Evolutionary conservation across 2,888 invertebrate species (phyloP).

Genomic region (Ernsta delagoae): DNA sequence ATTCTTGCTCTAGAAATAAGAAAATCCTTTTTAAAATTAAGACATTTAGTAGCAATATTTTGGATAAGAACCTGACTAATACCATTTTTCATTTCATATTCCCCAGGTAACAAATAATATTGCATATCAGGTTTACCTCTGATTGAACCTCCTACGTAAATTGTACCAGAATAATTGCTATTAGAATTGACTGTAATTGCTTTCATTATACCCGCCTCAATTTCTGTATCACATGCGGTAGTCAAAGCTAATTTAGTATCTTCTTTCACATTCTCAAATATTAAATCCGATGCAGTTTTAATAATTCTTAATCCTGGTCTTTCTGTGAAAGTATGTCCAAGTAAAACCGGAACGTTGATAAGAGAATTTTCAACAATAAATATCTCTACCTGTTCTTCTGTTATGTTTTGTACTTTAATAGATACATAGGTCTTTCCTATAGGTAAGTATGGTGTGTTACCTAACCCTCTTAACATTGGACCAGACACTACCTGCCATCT

Average conservation of each 20-base stretch:
- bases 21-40: not conserved
- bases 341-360: not conserved
- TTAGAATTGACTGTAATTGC: not conserved
- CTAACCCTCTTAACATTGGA: not conserved
- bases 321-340: constrained; percentile 3
- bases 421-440: not conserved
- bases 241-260: not conserved
- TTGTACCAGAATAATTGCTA: not conserved
- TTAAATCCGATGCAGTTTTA: not conserved
- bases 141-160: not conserved
- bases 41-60: not conserved
- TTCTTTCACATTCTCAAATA: not conserved
- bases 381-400: not conserved
- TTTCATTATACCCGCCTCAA: not conserved
- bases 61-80: not conserved
- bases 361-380: not conserved
- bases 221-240: not conserved
- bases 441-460: not conserved
- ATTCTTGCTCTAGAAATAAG: not conserved
- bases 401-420: not conserved
- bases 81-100: not conserved
- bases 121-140: not conserved
- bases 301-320: constrained; percentile 1
- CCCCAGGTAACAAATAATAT: not conserved
- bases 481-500: not conserved